A percentile compares a stretch with the other conserved stretches of the same genome.
Conservation (phyloP, 2,797 vertebrate species). For the Kryptopterus vitreolus region DNA sequence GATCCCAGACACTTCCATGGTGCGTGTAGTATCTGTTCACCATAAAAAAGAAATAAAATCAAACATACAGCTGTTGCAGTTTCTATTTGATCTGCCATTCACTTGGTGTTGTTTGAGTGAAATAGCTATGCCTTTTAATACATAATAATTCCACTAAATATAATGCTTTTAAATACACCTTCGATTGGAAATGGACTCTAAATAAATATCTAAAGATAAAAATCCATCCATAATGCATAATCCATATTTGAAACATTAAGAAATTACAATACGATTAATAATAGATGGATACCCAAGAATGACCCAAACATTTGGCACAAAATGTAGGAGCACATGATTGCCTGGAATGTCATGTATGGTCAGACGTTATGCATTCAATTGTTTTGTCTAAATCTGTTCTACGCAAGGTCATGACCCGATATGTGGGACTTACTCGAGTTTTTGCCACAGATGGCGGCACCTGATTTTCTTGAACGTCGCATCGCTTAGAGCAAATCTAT, state of each 20-base stretch:
- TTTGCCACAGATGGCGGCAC: neutral
- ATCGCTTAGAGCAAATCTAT: neutral
- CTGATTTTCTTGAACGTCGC: neutral
- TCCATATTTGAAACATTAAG: neutral
- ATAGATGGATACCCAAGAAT: neutral
- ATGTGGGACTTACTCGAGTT: neutral
- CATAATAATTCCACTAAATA: too few species aligned
- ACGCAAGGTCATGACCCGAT: neutral
- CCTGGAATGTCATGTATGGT: too few species aligned
- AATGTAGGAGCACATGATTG: too few species aligned
- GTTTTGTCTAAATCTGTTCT: too few species aligned
- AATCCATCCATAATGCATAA: neutral
- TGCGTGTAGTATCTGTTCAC: neutral
- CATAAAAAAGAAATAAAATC: neutral
- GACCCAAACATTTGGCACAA: neutral
- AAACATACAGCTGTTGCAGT: neutral
- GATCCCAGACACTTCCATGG: neutral
- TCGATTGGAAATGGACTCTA: neutral
- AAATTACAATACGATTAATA: neutral
- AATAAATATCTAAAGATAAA: too few species aligned
- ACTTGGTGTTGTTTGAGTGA: neutral
- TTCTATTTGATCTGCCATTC: neutral
- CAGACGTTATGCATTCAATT: too few species aligned
- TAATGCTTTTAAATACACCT: too few species aligned
- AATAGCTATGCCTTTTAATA: constrained; percentile 1